A percentile compares a stretch with the other conserved stretches of the same genome.
These are phyloP conservation scores for Eledona agricola DNA, from an alignment of 2,888 invertebrate genomes.

Conservation along the genomic window DNA sequence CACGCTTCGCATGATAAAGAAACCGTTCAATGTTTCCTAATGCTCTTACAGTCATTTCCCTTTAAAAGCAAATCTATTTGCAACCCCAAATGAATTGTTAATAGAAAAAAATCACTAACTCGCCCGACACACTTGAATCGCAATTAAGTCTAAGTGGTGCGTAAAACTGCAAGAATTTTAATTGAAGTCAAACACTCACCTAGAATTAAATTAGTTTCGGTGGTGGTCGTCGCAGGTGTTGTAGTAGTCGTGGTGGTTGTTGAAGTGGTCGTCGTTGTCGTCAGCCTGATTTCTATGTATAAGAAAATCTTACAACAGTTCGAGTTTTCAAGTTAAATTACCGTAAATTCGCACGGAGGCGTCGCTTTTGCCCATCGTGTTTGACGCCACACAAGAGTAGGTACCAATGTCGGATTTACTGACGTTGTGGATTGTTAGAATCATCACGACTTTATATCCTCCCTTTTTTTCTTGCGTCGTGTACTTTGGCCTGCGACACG, in stretches of 20 bases:
- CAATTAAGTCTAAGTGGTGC: too few relatives aligned
- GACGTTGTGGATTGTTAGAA: slow-evolving; percentile 71
- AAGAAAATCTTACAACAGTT: too few relatives aligned
- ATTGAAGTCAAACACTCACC: too few relatives aligned
- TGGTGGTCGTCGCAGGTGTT: slow-evolving; percentile 46
- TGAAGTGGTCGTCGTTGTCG: slow-evolving; percentile 58
- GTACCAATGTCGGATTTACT: slow-evolving; percentile 70
- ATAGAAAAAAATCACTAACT: too few relatives aligned
- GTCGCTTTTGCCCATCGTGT: slow-evolving; percentile 75
- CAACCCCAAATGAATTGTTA: too few relatives aligned
- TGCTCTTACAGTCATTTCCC: slow-evolving; percentile 8
- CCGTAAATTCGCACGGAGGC: slow-evolving; percentile 75
- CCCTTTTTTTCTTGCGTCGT: slow-evolving; percentile 70
- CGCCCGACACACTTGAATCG: too few relatives aligned
- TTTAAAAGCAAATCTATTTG: slow-evolving; percentile 9
- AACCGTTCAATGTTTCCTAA: slow-evolving; percentile 15
- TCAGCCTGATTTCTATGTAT: slow-evolving; percentile 61
- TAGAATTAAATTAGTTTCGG: slow-evolving; percentile 49
- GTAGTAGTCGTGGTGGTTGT: slow-evolving; percentile 53
- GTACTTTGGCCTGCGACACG: slow-evolving; percentile 68
- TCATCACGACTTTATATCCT: slow-evolving; percentile 71
- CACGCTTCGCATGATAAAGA: slow-evolving; percentile 12
- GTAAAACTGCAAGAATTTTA: not conserved
- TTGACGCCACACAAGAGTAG: slow-evolving; percentile 76
- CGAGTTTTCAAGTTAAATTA: slow-evolving; percentile 55